A percentile compares a stretch with the other conserved stretches of the same genome.
Conservation (phyloP, 2,797 vertebrate genomes). For the Adrianichthys oophorus region DNA sequence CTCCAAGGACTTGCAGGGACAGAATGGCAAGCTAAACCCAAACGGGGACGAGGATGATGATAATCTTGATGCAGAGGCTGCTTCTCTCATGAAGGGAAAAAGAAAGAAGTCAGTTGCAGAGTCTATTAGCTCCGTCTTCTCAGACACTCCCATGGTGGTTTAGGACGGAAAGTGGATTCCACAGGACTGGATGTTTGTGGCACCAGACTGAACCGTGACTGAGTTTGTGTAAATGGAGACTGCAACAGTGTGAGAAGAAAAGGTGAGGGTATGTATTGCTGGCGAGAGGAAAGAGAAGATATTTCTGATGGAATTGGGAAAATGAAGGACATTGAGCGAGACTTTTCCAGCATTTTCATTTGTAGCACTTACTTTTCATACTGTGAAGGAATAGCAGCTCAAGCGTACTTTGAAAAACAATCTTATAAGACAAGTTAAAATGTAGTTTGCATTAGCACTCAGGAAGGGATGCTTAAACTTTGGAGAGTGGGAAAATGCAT, state of each 20-base stretch:
- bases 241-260: conserved; percentile 35
- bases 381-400: conserved; percentile 78
- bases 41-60: conserved; percentile 78
- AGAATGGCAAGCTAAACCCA: conserved; percentile 91
- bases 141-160: conserved; percentile 96
- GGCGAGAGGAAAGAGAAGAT: conserved; percentile 35
- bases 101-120: conserved; percentile 95
- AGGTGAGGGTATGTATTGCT: conserved; percentile 29
- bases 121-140: conserved; percentile 96
- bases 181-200: conserved; percentile 32
- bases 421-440: conserved; percentile 33
- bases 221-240: conserved; percentile 51
- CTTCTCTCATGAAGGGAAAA: conserved; percentile 81
- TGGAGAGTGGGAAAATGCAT: conserved; percentile 27
- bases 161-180: conserved; percentile 61
- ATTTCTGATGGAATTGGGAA: conserved; percentile 57
- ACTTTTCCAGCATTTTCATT: conserved; percentile 83
- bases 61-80: conserved; percentile 69
- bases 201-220: conserved; percentile 43
- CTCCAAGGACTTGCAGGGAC: conserved; percentile 84
- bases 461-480: conserved; percentile 52
- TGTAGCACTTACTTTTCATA: conserved; percentile 87
- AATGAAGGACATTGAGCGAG: conserved; percentile 57
- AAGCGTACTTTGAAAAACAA: conserved; percentile 35
- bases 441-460: conserved; percentile 53